phyloP scores from a whole-genome alignment of 2,888 invertebrate genomes.

The Scaptomyza reducta region DNA sequence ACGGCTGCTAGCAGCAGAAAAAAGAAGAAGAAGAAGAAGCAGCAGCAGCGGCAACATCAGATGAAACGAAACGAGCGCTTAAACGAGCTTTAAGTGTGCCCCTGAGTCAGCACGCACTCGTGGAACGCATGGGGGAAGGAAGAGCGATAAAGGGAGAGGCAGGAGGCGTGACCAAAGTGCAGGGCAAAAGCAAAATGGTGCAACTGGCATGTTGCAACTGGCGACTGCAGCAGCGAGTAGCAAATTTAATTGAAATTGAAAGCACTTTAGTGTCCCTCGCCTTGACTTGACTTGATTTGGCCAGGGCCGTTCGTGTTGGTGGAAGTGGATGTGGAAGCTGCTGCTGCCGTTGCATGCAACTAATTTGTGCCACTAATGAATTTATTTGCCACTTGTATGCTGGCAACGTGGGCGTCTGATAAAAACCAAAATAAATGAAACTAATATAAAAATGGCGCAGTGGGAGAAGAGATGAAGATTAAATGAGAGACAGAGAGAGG shows the following conservation, averaged over 20 bases:
- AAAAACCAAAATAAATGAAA: slow-evolving; percentile 74
- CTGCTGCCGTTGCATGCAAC: slow-evolving; percentile 71
- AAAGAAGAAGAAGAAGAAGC: too few relatives aligned
- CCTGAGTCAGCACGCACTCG: slow-evolving; percentile 75
- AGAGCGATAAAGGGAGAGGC: background rate
- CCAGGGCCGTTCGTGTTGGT: slow-evolving; percentile 4
- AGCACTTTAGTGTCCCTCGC: slow-evolving; percentile 78
- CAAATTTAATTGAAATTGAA: slow-evolving; percentile 80
- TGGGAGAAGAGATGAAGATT: background rate
- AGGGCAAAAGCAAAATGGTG: slow-evolving; percentile 16
- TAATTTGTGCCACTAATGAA: slow-evolving; percentile 80
- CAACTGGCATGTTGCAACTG: slow-evolving; percentile 15
- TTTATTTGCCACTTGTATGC: slow-evolving; percentile 80
- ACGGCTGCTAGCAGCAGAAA: slow-evolving; percentile 4
- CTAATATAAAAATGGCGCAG: slow-evolving; percentile 60
- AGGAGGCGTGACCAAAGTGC: slow-evolving; percentile 30
- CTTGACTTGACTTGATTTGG: slow-evolving; percentile 29
- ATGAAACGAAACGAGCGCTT: slow-evolving; percentile 73
- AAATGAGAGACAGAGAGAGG: background rate
- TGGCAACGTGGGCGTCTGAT: slow-evolving; percentile 73
- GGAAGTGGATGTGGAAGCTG: slow-evolving; percentile 16
- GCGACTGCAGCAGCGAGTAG: slow-evolving; percentile 54
- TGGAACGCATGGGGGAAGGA: background rate
- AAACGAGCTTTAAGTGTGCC: slow-evolving; percentile 78
- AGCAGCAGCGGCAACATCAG: slow-evolving; percentile 30